Conservation (phyloP, 2,888 invertebrate species). For the Ophion slaviceki region DNA sequence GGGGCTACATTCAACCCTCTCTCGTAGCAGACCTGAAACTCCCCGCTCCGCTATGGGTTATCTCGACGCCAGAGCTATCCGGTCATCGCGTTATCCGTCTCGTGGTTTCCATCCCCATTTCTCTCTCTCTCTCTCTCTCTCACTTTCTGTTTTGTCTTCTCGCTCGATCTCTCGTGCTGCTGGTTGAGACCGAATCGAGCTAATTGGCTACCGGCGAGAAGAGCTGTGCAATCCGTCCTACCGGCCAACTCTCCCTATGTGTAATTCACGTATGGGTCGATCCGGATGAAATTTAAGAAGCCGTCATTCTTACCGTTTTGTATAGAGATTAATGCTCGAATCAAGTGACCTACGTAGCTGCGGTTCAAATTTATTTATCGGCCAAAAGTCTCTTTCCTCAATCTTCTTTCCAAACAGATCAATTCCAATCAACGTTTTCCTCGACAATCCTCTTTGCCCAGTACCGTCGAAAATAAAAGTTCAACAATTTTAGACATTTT, state of each 20-base stretch:
- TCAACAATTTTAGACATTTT: too few relatives aligned
- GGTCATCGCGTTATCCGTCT: constrained; percentile 73
- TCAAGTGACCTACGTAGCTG: background rate
- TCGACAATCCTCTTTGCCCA: too few relatives aligned
- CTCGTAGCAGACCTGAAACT: constrained; percentile 64
- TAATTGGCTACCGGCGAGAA: constrained; percentile 61
- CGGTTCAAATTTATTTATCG: background rate
- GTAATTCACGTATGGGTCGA: background rate
- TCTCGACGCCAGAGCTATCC: constrained; percentile 68
- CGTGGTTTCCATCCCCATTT: constrained; percentile 64
- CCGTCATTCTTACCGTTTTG: background rate
- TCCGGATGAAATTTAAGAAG: constrained; percentile 10
- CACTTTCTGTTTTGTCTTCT: constrained; percentile 41
- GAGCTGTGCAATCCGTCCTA: constrained; percentile 53
- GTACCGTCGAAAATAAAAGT: too few relatives aligned
- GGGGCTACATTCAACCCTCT: constrained; percentile 46
- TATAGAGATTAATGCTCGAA: background rate
- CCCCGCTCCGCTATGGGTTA: constrained; percentile 55
- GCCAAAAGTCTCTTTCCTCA: too few relatives aligned
- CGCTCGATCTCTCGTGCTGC: constrained; percentile 43
- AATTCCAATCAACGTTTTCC: too few relatives aligned
- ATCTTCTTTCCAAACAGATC: too few relatives aligned
- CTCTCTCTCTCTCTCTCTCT: constrained; percentile 34
- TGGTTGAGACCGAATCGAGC: constrained; percentile 61
- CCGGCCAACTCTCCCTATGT: constrained; percentile 5